Evolutionary conservation across 1,140 invertebrate genomes (phyloP).

Genomic region (Bemisia tabaci): DNA sequence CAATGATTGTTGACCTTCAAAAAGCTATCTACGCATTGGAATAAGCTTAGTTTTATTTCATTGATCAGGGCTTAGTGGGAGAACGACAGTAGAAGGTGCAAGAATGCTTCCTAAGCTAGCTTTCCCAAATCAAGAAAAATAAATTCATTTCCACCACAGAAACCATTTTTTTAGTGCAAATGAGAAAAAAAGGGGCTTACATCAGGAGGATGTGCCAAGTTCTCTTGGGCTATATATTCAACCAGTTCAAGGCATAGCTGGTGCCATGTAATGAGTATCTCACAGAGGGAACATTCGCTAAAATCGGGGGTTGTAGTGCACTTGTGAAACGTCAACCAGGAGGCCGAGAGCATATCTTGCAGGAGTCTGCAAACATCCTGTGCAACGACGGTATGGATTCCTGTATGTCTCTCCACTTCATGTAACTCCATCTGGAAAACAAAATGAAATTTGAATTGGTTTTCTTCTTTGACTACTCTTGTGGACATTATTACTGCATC

Average conservation of each 20-base stretch:
- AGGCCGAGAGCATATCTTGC: slow-evolving; percentile 63
- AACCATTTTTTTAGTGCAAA: too few relatives aligned
- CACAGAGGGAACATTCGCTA: slow-evolving; percentile 65
- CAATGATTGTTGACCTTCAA: too few relatives aligned
- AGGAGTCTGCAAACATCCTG: slow-evolving; percentile 63
- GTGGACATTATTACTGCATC: neutral
- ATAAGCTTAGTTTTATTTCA: too few relatives aligned
- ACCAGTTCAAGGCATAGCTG: slow-evolving; percentile 71
- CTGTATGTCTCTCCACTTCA: slow-evolving; percentile 69
- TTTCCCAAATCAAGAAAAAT: too few relatives aligned
- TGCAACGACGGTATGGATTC: slow-evolving; percentile 59
- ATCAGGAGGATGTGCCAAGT: slow-evolving; percentile 58
- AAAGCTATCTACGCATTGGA: too few relatives aligned
- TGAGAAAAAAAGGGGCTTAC: too few relatives aligned
- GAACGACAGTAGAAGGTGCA: too few relatives aligned
- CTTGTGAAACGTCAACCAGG: slow-evolving; percentile 43
- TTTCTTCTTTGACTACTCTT: neutral
- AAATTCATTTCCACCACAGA: too few relatives aligned
- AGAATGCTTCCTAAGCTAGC: too few relatives aligned
- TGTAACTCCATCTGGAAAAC: slow-evolving; percentile 88
- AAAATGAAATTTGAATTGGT: too few relatives aligned
- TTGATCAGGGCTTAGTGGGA: too few relatives aligned
- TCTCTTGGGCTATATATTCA: slow-evolving; percentile 59
- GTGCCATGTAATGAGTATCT: slow-evolving; percentile 85
- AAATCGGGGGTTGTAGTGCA: slow-evolving; percentile 36